Evolutionary conservation across 2,797 vertebrate species (phyloP), one percentile per base, ranked within the genome.

Genomic region (Menidia menidia): DNA sequence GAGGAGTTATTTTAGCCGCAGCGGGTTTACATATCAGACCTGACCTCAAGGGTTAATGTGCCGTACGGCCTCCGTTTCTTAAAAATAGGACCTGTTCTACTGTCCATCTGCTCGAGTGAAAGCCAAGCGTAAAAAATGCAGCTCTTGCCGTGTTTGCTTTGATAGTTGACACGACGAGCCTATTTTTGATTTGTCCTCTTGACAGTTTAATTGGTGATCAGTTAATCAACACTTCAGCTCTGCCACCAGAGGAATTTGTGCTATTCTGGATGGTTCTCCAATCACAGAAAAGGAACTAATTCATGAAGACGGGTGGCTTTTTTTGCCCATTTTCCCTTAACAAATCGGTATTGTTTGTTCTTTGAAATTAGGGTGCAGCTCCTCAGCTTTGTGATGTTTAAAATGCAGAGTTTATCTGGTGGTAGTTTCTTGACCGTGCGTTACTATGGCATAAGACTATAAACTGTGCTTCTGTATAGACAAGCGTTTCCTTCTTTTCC

Each of bases 41-140:
- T 81, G 79, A 91, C 75, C 73, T 73, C 51, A 30, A 58, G 68
- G 80, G 78, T 88, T 82, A 85, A 86, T 71, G 41, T 78, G 79
- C 59, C 44, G 30, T 77, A 73, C 72, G 71, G 39, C 71, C 68
- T 62, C 71, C 18, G 54, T 72, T 66, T 62, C 69, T 71, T 78
- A 74, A 84, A 91, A 86, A 90, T 85, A 87, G 74, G 30, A 25
- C 65, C 41, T 42, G 72, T 50, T 72, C 25, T 61, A 43, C 50
- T 15, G 12, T 65, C 33, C 44, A 48, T 44, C 66, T 45, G 47
- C 39, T 51, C n/a, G 50, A 69, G 30, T 75, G 63, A 61, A 64
- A 30, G 7, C 44, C 25, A 8, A 44, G 30, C 11, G 35, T 56
- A n/a, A 50, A 55, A 44, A 41, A 67, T 25, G n/a, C n/a, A 1